Evolutionary conservation across 2,888 invertebrate genomes (phyloP).

Genomic region (Apotomis capreana): DNA sequence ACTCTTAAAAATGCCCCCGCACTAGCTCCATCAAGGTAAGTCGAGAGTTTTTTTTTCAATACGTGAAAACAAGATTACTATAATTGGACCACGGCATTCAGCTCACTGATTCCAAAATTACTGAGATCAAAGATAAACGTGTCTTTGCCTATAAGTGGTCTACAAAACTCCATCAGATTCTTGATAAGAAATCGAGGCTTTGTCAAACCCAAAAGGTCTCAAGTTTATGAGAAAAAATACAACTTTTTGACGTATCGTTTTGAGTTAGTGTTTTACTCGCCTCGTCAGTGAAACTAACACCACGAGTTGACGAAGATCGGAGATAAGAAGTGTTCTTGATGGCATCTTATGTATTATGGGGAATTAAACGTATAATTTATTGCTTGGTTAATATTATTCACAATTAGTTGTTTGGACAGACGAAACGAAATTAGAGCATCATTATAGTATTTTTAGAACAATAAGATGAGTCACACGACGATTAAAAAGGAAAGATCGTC

Average conservation of each 20-base stretch:
- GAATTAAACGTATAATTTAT: constrained; percentile 36
- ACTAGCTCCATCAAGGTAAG: not conserved
- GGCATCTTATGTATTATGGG: constrained; percentile 45
- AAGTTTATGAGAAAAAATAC: not conserved
- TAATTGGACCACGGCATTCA: constrained; percentile 53
- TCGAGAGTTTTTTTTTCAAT: constrained; percentile 5
- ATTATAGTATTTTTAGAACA: not conserved
- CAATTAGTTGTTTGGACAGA: constrained; percentile 3
- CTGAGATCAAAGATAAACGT: constrained; percentile 60
- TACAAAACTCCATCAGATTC: constrained; percentile 65
- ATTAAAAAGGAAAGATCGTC: not conserved
- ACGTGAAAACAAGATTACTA: constrained; percentile 40
- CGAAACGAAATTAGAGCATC: constrained; percentile 5
- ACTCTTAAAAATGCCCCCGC: not conserved
- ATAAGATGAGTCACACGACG: not conserved
- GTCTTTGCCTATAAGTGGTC: constrained; percentile 60
- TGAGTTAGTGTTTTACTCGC: constrained; percentile 46
- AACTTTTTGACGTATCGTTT: constrained; percentile 5
- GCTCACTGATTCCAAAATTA: constrained; percentile 63
- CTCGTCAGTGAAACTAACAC: constrained; percentile 68
- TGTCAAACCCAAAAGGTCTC: constrained; percentile 9
- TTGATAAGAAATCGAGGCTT: constrained; percentile 42
- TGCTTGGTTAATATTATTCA: constrained; percentile 6
- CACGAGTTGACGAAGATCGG: constrained; percentile 60
- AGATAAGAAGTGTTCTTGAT: constrained; percentile 60